A percentile compares a stretch with the other conserved stretches of the same genome.
These are phyloP conservation scores for Lophura nycthemera DNA, from an alignment of 2,113 vertebrate genomes.

Conservation along the genomic window DNA sequence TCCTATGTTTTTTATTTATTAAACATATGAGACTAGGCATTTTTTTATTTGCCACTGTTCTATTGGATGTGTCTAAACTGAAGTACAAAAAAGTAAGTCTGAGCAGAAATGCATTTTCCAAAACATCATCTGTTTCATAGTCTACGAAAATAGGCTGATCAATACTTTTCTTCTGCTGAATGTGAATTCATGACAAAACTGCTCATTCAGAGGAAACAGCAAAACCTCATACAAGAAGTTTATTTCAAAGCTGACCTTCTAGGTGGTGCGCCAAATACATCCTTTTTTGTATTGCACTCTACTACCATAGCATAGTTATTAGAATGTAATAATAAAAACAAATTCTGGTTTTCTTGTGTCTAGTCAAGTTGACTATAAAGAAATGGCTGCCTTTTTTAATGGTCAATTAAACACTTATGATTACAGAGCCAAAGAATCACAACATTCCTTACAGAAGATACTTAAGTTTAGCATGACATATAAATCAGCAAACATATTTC, in stretches of 20 bases:
- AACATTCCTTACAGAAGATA: not conserved
- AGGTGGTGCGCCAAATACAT: not conserved
- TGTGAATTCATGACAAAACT: not conserved
- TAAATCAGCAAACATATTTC: slow-evolving; percentile 63
- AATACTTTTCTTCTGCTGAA: not conserved
- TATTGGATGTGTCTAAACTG: not conserved
- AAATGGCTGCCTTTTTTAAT: slow-evolving; percentile 59
- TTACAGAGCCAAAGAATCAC: slow-evolving; percentile 10
- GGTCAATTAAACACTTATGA: slow-evolving; percentile 54
- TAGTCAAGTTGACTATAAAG: slow-evolving; percentile 24
- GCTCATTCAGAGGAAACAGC: not conserved
- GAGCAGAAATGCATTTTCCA: not conserved
- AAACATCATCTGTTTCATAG: not conserved
- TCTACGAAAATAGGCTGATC: not conserved
- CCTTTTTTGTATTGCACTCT: not conserved
- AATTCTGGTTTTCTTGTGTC: not conserved
- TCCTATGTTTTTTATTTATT: not conserved
- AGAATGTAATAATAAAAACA: not conserved
- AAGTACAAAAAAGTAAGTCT: not conserved
- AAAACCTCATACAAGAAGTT: not conserved
- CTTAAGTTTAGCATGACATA: slow-evolving; percentile 17
- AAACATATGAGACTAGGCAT: not conserved
- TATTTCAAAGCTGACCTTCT: slow-evolving; percentile 14
- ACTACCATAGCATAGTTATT: not conserved
- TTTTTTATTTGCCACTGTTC: not conserved